Evolutionary conservation across 2,797 vertebrate species (phyloP), one percentile per base, ranked within the genome.

Genomic region (Lacerta agilis): DNA sequence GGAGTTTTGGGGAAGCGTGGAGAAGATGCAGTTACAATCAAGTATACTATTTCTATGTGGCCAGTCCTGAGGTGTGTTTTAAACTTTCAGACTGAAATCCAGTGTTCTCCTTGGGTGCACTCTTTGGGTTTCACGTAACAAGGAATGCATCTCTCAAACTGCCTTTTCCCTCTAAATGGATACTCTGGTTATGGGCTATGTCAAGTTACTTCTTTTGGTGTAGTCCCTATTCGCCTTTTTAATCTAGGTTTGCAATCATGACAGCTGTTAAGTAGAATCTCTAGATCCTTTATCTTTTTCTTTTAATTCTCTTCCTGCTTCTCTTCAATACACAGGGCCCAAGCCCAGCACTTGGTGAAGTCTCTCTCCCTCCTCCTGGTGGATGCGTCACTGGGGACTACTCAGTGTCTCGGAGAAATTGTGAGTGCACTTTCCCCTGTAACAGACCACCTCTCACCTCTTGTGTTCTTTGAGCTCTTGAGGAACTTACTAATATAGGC

Each of bases 381-480:
- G 41, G 98, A 99, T 89, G 97, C 98, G 0, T 98, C 98, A 0
- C 93, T 98, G 83, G 98, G 97, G 93, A 98, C 97, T 0, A 96
- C 99, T 94, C 97, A 98, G 88, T 99, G 98, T 96, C 97, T 99
- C 76, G 98, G 98, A 93, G 98, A 99, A 97, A 99, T 99, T 92
- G 99, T 99, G 94, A 98, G 98, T 97, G 69, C 88, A 69, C 25
- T 43, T 91, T 73, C 4, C 25, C 17, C n/a, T 87, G 36, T 69
- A 77, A 29, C 58, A 23, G 58, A 7, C 58, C 58, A 23, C 17
- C 58, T 61, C 58, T 61, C 58, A 61, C n/a, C n/a, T 18, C 17
- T 33, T 43, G 7, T 25, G 33, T 6, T 69, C 5, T 67, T 38
- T 33, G 9, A 49, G 15, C 25, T 49, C 73, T 41, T 78, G 45